phyloP scores from a whole-genome alignment of 2,888 invertebrate species.

The Pyrrhosoma nymphula region DNA sequence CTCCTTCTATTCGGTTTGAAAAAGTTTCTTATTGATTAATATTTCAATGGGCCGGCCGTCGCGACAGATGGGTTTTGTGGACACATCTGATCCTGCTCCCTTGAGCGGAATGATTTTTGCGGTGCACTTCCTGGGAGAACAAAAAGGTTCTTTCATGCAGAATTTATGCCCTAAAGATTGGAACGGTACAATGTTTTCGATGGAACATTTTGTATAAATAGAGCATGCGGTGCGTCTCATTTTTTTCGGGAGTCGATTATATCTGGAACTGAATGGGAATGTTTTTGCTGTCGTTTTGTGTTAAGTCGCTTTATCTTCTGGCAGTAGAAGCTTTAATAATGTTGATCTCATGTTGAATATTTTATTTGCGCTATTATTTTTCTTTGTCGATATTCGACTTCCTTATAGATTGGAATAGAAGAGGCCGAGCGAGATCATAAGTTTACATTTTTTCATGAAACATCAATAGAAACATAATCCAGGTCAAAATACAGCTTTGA shows the following conservation, averaged over 20 bases:
- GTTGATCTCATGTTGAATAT: not conserved
- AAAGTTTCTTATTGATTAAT: slow-evolving; percentile 67
- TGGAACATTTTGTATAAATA: slow-evolving; percentile 61
- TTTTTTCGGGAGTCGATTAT: slow-evolving; percentile 26
- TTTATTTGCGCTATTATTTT: not conserved
- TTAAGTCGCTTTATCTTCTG: not conserved
- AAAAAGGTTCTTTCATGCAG: slow-evolving; percentile 63
- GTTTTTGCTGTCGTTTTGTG: not conserved
- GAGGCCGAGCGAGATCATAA: not conserved
- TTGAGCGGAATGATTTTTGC: slow-evolving; percentile 57
- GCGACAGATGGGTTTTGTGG: slow-evolving; percentile 63
- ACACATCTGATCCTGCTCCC: slow-evolving; percentile 61
- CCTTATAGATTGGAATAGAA: not conserved
- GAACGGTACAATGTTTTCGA: slow-evolving; percentile 43
- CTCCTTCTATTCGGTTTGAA: slow-evolving; percentile 56
- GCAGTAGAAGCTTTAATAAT: not conserved
- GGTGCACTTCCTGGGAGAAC: slow-evolving; percentile 66
- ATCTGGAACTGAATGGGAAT: not conserved
- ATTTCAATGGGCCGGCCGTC: slow-evolving; percentile 57
- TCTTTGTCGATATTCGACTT: not conserved
- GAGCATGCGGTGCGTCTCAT: slow-evolving; percentile 32
- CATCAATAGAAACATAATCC: too few species aligned
- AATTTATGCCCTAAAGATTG: slow-evolving; percentile 59
- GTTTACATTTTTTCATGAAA: too few species aligned
- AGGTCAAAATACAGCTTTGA: too few species aligned